phyloP scores from a whole-genome alignment of 2,797 vertebrate genomes.

The Octomys mimax region DNA sequence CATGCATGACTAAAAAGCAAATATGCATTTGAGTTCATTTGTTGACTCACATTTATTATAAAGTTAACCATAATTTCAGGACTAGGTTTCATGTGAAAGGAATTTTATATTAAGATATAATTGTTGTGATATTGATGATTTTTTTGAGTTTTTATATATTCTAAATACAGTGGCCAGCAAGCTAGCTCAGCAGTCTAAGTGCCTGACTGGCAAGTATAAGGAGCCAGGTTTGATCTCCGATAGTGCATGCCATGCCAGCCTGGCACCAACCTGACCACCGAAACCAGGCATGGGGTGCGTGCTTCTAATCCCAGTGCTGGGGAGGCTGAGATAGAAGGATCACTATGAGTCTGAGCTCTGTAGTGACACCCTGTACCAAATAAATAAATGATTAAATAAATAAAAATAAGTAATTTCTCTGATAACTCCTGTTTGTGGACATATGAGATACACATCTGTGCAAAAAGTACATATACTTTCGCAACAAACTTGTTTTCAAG shows the following conservation, averaged over 20 bases:
- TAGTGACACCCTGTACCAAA: no score
- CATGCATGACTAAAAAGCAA: not conserved
- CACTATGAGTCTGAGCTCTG: no score
- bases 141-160: not conserved
- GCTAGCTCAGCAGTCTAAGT: no score
- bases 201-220: no score
- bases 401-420: not conserved
- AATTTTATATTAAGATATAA: not conserved
- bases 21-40: conserved; percentile 26
- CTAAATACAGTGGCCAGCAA: not conserved
- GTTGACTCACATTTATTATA: not conserved
- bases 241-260: no score
- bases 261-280: no score
- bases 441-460: not conserved
- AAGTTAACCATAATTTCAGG: not conserved
- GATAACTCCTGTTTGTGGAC: not conserved
- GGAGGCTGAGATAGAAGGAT: no score
- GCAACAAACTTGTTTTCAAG: not conserved
- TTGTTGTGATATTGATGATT: not conserved
- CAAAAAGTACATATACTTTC: not conserved
- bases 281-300: no score
- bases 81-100: not conserved
- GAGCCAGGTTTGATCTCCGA: no score
- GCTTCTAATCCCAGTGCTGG: no score
- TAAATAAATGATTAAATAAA: no score